Evolutionary conservation across 1,140 invertebrate genomes (phyloP), one percentile per base, ranked within the genome.

Genomic region (Heliconius melpomene): DNA sequence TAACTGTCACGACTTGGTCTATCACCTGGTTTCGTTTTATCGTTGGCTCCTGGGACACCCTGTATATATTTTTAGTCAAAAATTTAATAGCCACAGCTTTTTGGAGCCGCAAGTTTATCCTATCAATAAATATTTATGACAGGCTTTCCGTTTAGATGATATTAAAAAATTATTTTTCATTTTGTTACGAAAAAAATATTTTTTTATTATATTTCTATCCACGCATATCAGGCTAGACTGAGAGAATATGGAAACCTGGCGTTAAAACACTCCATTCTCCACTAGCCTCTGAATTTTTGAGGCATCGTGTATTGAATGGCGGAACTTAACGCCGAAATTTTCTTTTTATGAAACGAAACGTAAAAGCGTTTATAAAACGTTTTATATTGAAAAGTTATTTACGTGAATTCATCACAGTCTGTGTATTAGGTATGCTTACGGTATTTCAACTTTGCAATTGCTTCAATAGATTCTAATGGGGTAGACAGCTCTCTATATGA

Each of bases 381-480:
- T 66, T 29, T 66, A 23, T 66, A 29, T 66, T 66, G 23, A 29
- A 66, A 66, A 29, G 26, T 66, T 66, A 66, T 66, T 66, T 66
- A 66, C 26, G 60, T 66, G 26, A 66, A 66, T 66, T 66, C 29
- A 66, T 66, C 60, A 66, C 60, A 26, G 60, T 66, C 60, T 18
- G 23, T 66, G 11, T 66, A 66, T 66, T 29, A 29, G 60, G 26
- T 66, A 66, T 66, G 60, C 60, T 66, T 66, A 66, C 79, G 83
- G 86, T 86, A 87, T 90, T 84, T 89, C 85, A 89, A 88, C 84
- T 66, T 83, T 81, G 78, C 83, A 81, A 83, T 80, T 79, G 83
- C 85, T 88, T 91, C 89, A 90, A 92, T 90, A 82, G 90, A 77
- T 75, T 72, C 82, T 90, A 92, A 90, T 91, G 85, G 87, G 82